Base-by-base conservation (phyloP, 2,888 invertebrate species). In the Meta bourneti region DNA sequence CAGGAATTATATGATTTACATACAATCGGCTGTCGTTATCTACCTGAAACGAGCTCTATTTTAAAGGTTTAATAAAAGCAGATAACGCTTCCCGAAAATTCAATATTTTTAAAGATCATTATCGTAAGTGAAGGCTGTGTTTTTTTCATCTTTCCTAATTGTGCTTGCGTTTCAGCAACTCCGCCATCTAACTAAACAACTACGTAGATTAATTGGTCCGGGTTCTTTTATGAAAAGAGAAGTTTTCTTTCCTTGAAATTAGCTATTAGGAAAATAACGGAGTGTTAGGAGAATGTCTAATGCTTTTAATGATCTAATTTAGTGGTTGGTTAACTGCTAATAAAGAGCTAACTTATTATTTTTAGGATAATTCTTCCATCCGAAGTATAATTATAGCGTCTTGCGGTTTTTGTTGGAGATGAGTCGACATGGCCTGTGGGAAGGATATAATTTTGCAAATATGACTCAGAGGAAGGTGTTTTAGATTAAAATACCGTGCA, bases 261-360 rank as follows among this genome's bases (percentile, higher is more conserved):
- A 88, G 88, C 81, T 75, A 75, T 88, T 54, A 81, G 80, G 74
- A 48, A 49, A 54, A 81, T 69, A 87, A 78, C 54, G 71, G 34
- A 4, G 51, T 13, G n/a, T 13, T 9, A 51, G 75, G 19, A 88
- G 75, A 75, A 81, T 74, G 75, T 48, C 81, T 88, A 81, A 81
- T 81, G 19, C 69, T 54, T 83, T 83, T 89, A 89, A 89, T 90
- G 89, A 71, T 90, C 54, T 84, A 90, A 90, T 90, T 90, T 84
- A 79, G 84, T 78, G 88, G 88, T 90, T 84, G 89, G 89, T 84
- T 90, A 84, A 79, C 78, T 78, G 89, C 79, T 90, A 84, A 84
- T 90, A 84, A 90, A 71, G 78, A 54, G 72, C 13, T 78, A 72
- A 78, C 61, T 79, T 90, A 71, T 71, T 87, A 82, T 72, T 79